Base-by-base conservation (phyloP, 2,888 invertebrate genomes). In the Anarsia innoxiella region DNA sequence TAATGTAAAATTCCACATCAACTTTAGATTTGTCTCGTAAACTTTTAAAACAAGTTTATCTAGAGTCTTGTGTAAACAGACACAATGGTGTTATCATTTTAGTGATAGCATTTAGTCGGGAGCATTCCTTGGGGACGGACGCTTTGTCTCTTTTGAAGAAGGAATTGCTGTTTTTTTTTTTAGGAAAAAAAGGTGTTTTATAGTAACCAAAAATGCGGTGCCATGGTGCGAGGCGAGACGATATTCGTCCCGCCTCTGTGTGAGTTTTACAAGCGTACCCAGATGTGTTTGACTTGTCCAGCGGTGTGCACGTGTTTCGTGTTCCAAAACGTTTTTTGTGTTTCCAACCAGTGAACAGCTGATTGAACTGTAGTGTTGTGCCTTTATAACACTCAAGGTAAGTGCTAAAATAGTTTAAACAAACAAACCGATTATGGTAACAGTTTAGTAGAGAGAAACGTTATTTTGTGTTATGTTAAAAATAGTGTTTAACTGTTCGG, bases 121-220 rank as follows among this genome's bases (percentile, higher is more conserved):
- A 45, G 34, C 46, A 49, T 59, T 58, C 54, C 53, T 53, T 32
- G 43, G 53, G 48, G 67, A 48, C 54, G 54, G 69, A 67, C 74
- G 33, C 15, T 25, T 19, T 9, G 73, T 65, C 58, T 59, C 48
- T 45, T 54, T 44, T 48, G 44, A 50, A 41, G 49, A 43, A 39
- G n/a, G 40, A 31, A 14, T 31, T 28, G 25, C 15, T 41, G n/a
- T 41, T 39, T 36, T 28, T 37, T 31, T 13, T 33, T 25, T 25
- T 23, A 12, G 10, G 14, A 12, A 31, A 2, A 32, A n/a, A 5
- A 3, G 23, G 39, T 39, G 42, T 36, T 40, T 43, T 38, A 33
- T n/a, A n/a, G n/a, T 43, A 15, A 15, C 40, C 46, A 57, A 79
- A 79, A 77, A 83, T 80, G 82, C 78, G 78, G 75, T 58, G 61